Evolutionary conservation across 2,113 vertebrate genomes (phyloP), one percentile per base, ranked within the genome.

Genomic region (Oryzias celebensis): DNA sequence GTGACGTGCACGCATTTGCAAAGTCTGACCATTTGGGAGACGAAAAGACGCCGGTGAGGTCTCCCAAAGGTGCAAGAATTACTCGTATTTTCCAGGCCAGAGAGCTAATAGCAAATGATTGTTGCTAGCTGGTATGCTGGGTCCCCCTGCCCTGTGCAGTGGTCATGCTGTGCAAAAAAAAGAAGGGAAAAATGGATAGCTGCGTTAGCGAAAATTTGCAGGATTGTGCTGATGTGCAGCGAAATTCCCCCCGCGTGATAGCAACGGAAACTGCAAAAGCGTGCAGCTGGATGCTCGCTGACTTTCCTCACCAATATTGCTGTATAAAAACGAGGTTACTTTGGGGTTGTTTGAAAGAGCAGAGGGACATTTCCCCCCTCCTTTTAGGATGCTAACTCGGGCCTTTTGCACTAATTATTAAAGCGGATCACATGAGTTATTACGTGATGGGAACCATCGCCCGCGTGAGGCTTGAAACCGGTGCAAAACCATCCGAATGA

Each of bases 121-220:
- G 88, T 36, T 83, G 85, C 89, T 90, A 90, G 85, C 87, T 88
- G 85, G 86, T 86, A 86, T 90, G 85, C 88, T 85, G 87, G 85
- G 81, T 81, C 79, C 81, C 84, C 65, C 77, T 83, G 77, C 79
- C 85, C 88, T 88, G 86, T 87, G 82, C 85, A 83, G 83, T 88
- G 88, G 75, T 87, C 85, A 83, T 88, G 87, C 87, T 85, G 82
- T 87, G 87, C 71, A 88, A 78, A 82, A 49, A 49, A 53, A 53
- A 36, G 13, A 47, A 47, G 14, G 18, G 24, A 78, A 80, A 80
- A 78, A 82, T 52, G 78, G 76, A 73, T 78, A 71, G 75, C 75
- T 73, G 56, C 55, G 78, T 85, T 85, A 80, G 84, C 86, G 71
- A 83, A n/a, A 68, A 81, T 73, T 87, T 59, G 31, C 64, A 18